Base-by-base conservation (phyloP, 1,140 invertebrate species). In the Caenorhabditis remanei region DNA sequence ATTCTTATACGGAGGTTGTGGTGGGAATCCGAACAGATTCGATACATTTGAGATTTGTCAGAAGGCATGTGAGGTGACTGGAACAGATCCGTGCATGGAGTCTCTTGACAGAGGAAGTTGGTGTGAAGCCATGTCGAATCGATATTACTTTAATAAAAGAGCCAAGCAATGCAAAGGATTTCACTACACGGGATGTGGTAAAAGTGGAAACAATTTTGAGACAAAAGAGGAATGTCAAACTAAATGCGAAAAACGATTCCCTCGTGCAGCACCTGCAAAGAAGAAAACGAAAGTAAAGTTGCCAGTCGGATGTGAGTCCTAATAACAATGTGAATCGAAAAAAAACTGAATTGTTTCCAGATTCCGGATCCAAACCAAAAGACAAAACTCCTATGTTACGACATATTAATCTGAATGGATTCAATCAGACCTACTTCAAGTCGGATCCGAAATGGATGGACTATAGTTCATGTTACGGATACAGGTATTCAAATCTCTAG, bases 131-230 rank as follows among this genome's bases (percentile, higher is more conserved):
- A 91, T 91, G 90, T 90, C 88, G 4, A 91, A 90, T 79, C 82
- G 90, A 46, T 91, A 91, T 65, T 91, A 90, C 58, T 91, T 87
- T 83, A 84, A 91, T 67, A 63, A 86, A 16, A 90, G 88, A 58
- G 87, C 90, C 14, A 84, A 84, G 11, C 87, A 88, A 50, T 91
- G 90, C 88, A 90, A 88, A 87, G 90, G 90, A 24, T 91, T 91
- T 71, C 90, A 91, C 84, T 91, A 91, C 84, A 91, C 90, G 1
- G 90, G 90, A 24, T 91, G 90, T 87, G 90, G 90, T 24, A 84
- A 90, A 85, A 90, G 90, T 46, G 48, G 87, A 50, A 91, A 91
- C 65, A 91, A 91, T 40, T 91, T 91, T 71, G 43, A 89, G 9
- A 83, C 86, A 6, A 58, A 86, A 32, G 79, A 90, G 50, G 90